A percentile compares a stretch with the other conserved stretches of the same genome.
Conservation (phyloP, 2,113 vertebrate species). For the Coryphaenoides rupestris region DNA sequence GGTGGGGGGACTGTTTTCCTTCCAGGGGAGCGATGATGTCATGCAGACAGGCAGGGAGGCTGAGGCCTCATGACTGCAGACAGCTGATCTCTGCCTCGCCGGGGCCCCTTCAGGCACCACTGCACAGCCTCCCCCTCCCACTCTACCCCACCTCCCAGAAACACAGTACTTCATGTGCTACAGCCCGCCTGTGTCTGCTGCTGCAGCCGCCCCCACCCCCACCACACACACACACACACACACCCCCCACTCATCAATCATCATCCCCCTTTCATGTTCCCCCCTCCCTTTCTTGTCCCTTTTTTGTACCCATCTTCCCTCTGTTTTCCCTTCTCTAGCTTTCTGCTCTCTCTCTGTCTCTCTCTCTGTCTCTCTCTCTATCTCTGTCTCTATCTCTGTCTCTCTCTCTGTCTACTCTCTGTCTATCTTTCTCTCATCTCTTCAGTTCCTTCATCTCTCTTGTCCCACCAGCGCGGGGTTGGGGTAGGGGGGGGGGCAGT, state of each 20-base stretch:
- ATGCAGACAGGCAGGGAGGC: slow-evolving; percentile 31
- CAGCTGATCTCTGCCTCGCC: slow-evolving; percentile 50
- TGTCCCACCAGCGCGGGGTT: neutral
- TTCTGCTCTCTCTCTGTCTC: neutral
- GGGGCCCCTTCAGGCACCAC: slow-evolving; percentile 28
- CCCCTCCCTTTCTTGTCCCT: slow-evolving; percentile 12
- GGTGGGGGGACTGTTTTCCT: no score
- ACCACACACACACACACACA: neutral
- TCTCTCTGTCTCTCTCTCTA: neutral
- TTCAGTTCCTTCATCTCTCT: neutral
- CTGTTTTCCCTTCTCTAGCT: neutral
- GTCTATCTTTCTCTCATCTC: no score
- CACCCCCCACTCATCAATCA: slow-evolving; percentile 33
- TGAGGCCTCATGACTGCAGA: slow-evolving; percentile 51
- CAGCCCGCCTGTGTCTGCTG: neutral
- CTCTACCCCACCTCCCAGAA: slow-evolving; percentile 29
- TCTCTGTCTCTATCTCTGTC: slow-evolving; percentile 10
- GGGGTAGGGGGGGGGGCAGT: neutral
- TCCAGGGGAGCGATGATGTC: slow-evolving; percentile 44
- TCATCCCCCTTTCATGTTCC: slow-evolving; percentile 9
- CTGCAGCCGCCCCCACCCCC: neutral
- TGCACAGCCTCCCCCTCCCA: slow-evolving; percentile 36
- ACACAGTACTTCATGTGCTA: no score
- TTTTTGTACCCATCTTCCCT: neutral
- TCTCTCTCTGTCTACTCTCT: slow-evolving; percentile 1